These are phyloP conservation scores for Lemur catta DNA, from an alignment of 2,797 vertebrate species.

Conservation along the genomic window DNA sequence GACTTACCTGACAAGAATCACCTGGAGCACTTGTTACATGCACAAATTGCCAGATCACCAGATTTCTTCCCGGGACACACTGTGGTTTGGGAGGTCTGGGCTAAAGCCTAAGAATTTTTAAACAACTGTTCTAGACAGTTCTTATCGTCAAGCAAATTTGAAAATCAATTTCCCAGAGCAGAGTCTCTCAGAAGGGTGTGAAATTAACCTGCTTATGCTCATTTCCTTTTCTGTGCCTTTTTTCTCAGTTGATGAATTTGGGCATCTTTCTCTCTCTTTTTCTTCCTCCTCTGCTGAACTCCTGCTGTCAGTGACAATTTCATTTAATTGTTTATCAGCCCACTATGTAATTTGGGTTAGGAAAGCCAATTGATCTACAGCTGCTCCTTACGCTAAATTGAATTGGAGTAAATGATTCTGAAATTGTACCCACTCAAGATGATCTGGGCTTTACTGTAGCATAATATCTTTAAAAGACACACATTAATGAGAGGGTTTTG, in stretches of 20 bases:
- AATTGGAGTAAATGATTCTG: conserved; percentile 10
- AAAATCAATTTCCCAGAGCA: neutral
- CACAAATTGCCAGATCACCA: neutral
- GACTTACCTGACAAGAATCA: neutral
- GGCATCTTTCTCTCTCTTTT: neutral
- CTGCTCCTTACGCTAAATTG: neutral
- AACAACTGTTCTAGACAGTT: neutral
- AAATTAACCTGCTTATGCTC: neutral
- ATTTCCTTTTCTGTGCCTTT: neutral
- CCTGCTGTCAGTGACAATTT: conserved; percentile 7
- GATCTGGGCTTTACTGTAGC: neutral
- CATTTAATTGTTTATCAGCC: neutral
- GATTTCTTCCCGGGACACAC: neutral
- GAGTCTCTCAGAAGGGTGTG: neutral
- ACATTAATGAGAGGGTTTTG: neutral
- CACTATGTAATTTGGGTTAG: neutral
- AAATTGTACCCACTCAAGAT: conserved; percentile 4
- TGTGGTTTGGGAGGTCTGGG: neutral
- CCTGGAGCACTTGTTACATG: neutral
- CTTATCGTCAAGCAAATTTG: neutral
- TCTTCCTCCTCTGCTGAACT: neutral
- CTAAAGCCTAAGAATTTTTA: neutral
- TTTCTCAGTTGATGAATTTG: neutral
- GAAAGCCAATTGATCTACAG: neutral
- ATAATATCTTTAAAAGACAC: neutral